phyloP scores from a whole-genome alignment of 2,797 vertebrate species.

The Fratercula arctica region DNA sequence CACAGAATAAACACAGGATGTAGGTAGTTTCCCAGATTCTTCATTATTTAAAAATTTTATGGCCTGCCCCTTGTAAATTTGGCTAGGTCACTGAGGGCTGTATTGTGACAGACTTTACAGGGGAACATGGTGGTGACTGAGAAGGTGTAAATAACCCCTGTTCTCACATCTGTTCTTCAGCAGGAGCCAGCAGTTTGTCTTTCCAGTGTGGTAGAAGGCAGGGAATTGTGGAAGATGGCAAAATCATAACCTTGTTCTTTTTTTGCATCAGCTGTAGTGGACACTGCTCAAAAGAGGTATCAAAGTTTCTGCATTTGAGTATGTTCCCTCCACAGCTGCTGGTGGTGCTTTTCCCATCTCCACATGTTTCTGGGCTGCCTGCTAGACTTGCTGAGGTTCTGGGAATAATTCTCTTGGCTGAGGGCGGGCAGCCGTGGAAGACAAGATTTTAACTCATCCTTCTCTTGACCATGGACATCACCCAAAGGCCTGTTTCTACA shows the following conservation, averaged over 20 bases:
- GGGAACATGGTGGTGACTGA: neutral
- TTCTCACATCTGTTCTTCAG: neutral
- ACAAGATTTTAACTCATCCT: neutral
- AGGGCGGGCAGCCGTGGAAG: neutral
- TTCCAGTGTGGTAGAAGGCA: neutral
- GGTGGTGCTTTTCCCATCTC: neutral
- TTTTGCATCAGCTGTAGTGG: neutral
- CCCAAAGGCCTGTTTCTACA: neutral
- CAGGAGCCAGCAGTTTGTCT: neutral
- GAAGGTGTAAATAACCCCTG: neutral
- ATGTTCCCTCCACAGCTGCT: neutral
- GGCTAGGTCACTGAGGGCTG: neutral
- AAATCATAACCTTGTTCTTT: neutral
- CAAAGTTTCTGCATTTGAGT: neutral
- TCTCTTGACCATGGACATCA: neutral
- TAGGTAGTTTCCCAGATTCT: neutral
- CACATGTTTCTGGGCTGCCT: neutral
- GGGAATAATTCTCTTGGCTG: neutral
- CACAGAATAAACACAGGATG: conserved; percentile 28
- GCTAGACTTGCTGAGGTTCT: neutral
- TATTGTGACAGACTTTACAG: neutral
- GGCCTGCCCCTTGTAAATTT: neutral
- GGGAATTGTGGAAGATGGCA: neutral
- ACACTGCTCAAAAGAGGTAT: neutral
- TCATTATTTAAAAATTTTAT: neutral